Evolutionary conservation across 2,797 vertebrate species (phyloP).

Genomic region (Scarus forsteni): DNA sequence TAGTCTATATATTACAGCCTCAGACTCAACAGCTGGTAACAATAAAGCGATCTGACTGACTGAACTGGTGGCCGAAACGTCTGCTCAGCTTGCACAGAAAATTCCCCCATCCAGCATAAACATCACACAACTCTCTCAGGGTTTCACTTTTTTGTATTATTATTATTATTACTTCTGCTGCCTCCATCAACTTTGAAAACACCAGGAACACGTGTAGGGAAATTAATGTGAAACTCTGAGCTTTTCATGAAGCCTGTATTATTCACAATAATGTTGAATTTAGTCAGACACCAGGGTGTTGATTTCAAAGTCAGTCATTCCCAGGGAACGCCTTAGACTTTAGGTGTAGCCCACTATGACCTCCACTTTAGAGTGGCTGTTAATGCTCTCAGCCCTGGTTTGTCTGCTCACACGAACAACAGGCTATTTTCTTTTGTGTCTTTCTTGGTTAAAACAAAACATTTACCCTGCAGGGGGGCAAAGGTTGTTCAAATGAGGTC

Average conservation of each 20-base stretch:
- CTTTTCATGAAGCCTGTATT: conserved; percentile 66
- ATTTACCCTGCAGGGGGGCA: conserved; percentile 31
- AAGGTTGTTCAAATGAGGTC: conserved; percentile 60
- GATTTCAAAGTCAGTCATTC: conserved; percentile 67
- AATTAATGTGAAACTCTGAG: conserved; percentile 64
- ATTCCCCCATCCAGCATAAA: conserved; percentile 86
- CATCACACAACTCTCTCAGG: conserved; percentile 77
- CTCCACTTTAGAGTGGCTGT: conserved; percentile 56
- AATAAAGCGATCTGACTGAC: conserved; percentile 84
- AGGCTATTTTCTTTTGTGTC: conserved; percentile 19
- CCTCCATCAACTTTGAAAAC: conserved; percentile 74
- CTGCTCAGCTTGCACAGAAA: conserved; percentile 84
- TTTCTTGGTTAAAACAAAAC: conserved; percentile 32
- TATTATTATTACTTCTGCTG: conserved; percentile 40
- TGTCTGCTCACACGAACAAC: conserved; percentile 26
- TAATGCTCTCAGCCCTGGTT: conserved; percentile 35
- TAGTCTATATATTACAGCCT: conserved; percentile 44
- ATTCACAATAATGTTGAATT: conserved; percentile 69
- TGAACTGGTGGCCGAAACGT: conserved; percentile 84
- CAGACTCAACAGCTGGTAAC: conserved; percentile 85
- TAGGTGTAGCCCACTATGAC: conserved; percentile 72
- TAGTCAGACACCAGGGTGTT: conserved; percentile 55
- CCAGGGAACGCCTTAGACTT: conserved; percentile 69
- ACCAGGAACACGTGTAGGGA: conserved; percentile 74
- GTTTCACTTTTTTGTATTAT: conserved; percentile 19